phyloP scores from a whole-genome alignment of 1,140 invertebrate genomes.

The Drosophila sturtevanti region DNA sequence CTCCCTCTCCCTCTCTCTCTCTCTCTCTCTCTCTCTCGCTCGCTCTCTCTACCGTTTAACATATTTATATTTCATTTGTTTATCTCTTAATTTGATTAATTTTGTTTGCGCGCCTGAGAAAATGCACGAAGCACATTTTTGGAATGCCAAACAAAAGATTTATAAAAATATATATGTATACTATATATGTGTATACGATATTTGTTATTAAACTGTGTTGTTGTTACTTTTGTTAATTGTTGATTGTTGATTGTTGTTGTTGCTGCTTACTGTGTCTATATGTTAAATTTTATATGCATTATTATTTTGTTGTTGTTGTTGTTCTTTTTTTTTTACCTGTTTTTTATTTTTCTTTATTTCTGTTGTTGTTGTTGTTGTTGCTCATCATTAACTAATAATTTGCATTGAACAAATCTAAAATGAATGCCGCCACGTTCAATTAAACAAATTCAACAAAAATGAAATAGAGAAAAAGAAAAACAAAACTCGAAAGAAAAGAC shows the following conservation, averaged over 20 bases:
- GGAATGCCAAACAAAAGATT: slow-evolving; percentile 28
- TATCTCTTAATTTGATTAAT: slow-evolving; percentile 25
- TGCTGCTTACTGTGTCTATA: slow-evolving; percentile 60
- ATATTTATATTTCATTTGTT: slow-evolving; percentile 37
- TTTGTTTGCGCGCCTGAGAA: slow-evolving; percentile 40
- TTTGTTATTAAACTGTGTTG: slow-evolving; percentile 2
- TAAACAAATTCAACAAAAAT: slow-evolving; percentile 42
- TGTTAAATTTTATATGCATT: slow-evolving; percentile 24
- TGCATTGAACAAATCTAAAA: slow-evolving; percentile 37
- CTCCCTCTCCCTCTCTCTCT: neutral
- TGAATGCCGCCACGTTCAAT: slow-evolving; percentile 38
- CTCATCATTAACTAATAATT: slow-evolving; percentile 34
- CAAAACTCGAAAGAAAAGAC: slow-evolving; percentile 13
- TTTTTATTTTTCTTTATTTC: slow-evolving; percentile 37
- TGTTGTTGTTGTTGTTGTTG: slow-evolving; percentile 19
- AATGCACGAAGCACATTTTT: slow-evolving; percentile 40
- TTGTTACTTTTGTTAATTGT: slow-evolving; percentile 19
- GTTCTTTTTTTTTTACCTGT: slow-evolving; percentile 35
- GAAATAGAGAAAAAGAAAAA: slow-evolving; percentile 18
- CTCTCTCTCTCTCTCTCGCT: neutral
- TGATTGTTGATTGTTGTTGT: slow-evolving; percentile 51
- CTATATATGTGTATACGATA: neutral
- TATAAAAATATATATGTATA: neutral
- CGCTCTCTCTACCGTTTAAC: neutral
- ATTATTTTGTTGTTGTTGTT: slow-evolving; percentile 30